A percentile compares a stretch with the other conserved stretches of the same genome.
Conservation (phyloP, 1,140 invertebrate genomes). For the Apolygus lucorum region DNA sequence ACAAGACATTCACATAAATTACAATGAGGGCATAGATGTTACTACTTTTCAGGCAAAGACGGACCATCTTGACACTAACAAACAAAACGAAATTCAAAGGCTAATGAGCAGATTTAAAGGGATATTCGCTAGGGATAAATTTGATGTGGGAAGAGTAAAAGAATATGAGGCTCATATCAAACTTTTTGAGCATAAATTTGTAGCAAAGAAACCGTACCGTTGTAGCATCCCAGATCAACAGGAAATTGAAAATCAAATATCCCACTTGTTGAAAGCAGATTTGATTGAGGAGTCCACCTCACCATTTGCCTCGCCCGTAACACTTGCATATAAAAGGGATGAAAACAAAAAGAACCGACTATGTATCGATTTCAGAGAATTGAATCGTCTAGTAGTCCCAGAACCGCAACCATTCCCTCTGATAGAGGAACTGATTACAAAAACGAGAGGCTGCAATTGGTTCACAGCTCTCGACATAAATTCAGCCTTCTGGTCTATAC, state of each 20-base stretch:
- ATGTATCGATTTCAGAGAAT: constrained; percentile 38
- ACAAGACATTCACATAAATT: constrained; percentile 29
- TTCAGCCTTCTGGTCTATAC: constrained; percentile 41
- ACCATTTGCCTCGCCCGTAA: constrained; percentile 39
- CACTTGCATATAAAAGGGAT: constrained; percentile 38
- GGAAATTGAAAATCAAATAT: constrained; percentile 38
- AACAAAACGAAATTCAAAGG: constrained; percentile 3
- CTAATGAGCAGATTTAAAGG: constrained; percentile 11
- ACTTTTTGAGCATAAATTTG: constrained; percentile 7
- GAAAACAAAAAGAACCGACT: constrained; percentile 36
- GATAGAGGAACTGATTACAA: constrained; percentile 37
- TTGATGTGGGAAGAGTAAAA: constrained; percentile 33
- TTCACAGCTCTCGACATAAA: constrained; percentile 39
- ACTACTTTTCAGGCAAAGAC: neutral
- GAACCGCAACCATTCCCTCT: constrained; percentile 39
- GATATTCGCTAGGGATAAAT: constrained; percentile 36
- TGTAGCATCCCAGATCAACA: constrained; percentile 37
- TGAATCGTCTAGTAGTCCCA: constrained; percentile 38
- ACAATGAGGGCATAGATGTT: too few species aligned
- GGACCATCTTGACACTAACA: neutral
- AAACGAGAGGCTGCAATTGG: constrained; percentile 37
- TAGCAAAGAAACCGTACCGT: constrained; percentile 37
- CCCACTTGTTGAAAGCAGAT: constrained; percentile 35
- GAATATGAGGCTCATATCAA: constrained; percentile 36
- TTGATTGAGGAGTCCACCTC: constrained; percentile 39